These are phyloP conservation scores for Mythimna lalbum DNA, from an alignment of 2,888 invertebrate genomes.

Conservation along the genomic window DNA sequence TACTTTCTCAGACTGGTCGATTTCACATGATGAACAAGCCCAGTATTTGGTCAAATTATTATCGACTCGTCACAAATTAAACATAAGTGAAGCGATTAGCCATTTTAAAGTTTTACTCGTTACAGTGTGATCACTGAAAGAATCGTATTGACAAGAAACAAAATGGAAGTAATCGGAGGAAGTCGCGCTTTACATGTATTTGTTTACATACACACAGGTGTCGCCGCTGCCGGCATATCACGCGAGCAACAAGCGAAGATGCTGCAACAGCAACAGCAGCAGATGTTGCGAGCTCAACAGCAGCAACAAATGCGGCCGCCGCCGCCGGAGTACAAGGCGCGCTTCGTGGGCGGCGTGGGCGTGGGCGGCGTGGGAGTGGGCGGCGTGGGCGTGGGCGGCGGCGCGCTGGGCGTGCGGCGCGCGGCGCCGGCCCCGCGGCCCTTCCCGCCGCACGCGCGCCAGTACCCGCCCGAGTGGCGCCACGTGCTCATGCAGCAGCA, in stretches of 20 bases:
- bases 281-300: conserved; percentile 91
- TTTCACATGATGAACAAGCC: background rate
- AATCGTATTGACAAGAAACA: background rate
- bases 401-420: conserved; percentile 71
- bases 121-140: background rate
- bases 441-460: conserved; percentile 82
- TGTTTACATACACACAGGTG: conserved; percentile 69
- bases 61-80: background rate
- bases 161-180: background rate
- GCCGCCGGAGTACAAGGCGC: conserved; percentile 96
- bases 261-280: conserved; percentile 93
- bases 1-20: background rate
- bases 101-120: background rate
- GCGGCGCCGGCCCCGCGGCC: conserved; percentile 74
- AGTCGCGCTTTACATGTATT: background rate
- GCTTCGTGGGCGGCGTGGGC: conserved; percentile 82
- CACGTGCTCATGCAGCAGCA: conserved; percentile 92
- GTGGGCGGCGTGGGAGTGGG: conserved; percentile 69
- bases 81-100: background rate
- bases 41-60: background rate
- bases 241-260: conserved; percentile 93
- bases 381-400: conserved; percentile 64
- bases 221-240: conserved; percentile 86
- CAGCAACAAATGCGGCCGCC: conserved; percentile 92
- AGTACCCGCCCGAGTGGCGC: conserved; percentile 87